Conservation (phyloP, 1,140 invertebrate species). For the Penaeus vannamei region DNA sequence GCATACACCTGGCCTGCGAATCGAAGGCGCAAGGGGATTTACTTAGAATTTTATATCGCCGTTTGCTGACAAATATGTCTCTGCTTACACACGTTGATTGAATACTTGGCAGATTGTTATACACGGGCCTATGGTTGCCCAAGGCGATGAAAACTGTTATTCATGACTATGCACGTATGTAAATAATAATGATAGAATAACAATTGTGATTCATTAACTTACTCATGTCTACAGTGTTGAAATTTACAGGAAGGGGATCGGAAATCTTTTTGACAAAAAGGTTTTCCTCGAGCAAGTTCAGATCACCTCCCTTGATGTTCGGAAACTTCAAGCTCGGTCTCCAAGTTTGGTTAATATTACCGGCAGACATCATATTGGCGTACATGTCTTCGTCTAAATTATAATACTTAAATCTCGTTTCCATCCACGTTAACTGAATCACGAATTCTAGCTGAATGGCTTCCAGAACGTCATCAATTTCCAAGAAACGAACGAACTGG, state of each 20-base stretch:
- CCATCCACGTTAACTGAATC: conserved; percentile 16
- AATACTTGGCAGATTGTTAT: too few species aligned
- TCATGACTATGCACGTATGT: too few species aligned
- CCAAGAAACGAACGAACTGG: conserved; percentile 21
- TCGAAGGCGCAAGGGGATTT: too few species aligned
- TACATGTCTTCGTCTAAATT: conserved; percentile 3
- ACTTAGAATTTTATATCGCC: too few species aligned
- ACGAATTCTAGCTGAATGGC: conserved; percentile 30
- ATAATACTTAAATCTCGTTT: conserved; percentile 23
- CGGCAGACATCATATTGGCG: not conserved
- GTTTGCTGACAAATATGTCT: too few species aligned
- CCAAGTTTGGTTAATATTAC: conserved; percentile 2
- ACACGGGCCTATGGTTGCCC: too few species aligned
- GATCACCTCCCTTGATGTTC: conserved; percentile 18
- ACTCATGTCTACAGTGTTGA: conserved; percentile 42
- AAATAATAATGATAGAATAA: too few species aligned
- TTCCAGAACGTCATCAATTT: conserved; percentile 31
- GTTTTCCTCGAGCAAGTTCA: conserved; percentile 29
- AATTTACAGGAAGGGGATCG: not conserved
- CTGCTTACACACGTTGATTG: too few species aligned
- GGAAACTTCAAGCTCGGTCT: conserved; percentile 24
- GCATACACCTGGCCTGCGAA: conserved; percentile 4
- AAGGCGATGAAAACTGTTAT: too few species aligned
- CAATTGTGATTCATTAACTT: not conserved
- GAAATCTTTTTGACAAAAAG: conserved; percentile 1